Base-by-base conservation (phyloP, 2,113 vertebrate species). In the Loxodonta africana region DNA sequence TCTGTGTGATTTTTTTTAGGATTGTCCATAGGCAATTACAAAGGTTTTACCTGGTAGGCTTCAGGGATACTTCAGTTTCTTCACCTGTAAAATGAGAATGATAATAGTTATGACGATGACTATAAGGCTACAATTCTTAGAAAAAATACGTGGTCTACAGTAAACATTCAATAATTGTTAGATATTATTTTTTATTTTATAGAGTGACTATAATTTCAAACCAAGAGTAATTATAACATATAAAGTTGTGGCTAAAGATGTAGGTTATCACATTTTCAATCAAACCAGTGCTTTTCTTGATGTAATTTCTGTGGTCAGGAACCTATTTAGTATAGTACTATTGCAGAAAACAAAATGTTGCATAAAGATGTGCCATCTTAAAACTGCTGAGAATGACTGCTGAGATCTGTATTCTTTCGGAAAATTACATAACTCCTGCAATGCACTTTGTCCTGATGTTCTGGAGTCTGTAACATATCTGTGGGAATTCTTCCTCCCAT, bases 201-300 rank as follows among this genome's bases (percentile, higher is more conserved):
- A 67, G 9, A 74, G 28, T 95, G 71, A 60, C 21, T 78, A 3
- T 57, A 90, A 44, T 95, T 87, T 94, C 41, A 94, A 37, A 25
- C 28, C 23, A 62, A 17, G 69, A 80, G 44, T 20, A 53, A 46
- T 6, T 62, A 3, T 41, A 21, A 46, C 37, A 21, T 60, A 3
- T 37, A 51, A 63, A 26, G 14, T 37, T 67, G 2, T 83, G 48
- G 57, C n/a, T 94, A 83, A 82, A 92, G 44, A 78, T 77, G 17
- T 57, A 57, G 4, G 5, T 30, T 14, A 37, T 73, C 8, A 9
- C 20, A 73, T 88, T 86, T 94, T 76, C 30, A 83, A 28, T 10
- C 4, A 82, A 80, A 65, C 5, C 23, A 28, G 33, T n/a, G 2
- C 26, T 51, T 30, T 15, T 67, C 30, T 69, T 67, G 18, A 33